Evolutionary conservation across 2,797 vertebrate species (phyloP), one percentile per base, ranked within the genome.

Genomic region (Mergus octosetaceus): DNA sequence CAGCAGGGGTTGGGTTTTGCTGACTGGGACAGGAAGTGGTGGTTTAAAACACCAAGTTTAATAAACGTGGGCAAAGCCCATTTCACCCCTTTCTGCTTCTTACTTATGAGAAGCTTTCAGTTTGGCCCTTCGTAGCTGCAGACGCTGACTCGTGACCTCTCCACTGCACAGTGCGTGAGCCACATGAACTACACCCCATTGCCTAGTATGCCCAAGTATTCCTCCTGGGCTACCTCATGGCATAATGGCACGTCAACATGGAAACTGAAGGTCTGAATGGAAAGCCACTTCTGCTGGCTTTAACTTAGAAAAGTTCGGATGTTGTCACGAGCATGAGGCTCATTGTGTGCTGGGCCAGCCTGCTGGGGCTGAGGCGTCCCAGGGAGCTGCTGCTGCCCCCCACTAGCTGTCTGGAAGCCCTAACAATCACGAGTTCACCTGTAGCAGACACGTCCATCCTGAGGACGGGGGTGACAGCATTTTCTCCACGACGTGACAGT

Each of bases 211-310:
- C 81, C 83, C 62, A 90, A 34, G 86, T 62, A 81, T 68, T 94
- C 76, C 72, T 89, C 73, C 62, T 16, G 2, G 45, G 69, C 76
- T 78, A 82, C 43, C 64, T 94, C 79, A 28, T 73, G 85, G 76
- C 87, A 90, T 91, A 66, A 32, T 71, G 80, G 80, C 88, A 92
- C 30, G 88, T 25, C 0, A 17, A 95, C 90, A 82, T 34, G 95
- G 72, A 85, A 92, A 79, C 66, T 30, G 77, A 73, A 96, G 84
- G 92, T 93, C 92, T 94, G 83, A 95, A 49, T 38, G 74, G 88
- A 93, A 89, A 90, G 47, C 80, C 95, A 6, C 77, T 93, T 94
- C 83, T 91, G 47, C 74, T 87, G 77, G 74, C 68, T 92, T 82
- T 81, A 85, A 69, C 71, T 85, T 60, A 14, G 0, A 15, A 76